Evolutionary conservation across 2,888 invertebrate genomes (phyloP), one percentile per base, ranked within the genome.

Genomic region (Ceratothoa steindachneri): DNA sequence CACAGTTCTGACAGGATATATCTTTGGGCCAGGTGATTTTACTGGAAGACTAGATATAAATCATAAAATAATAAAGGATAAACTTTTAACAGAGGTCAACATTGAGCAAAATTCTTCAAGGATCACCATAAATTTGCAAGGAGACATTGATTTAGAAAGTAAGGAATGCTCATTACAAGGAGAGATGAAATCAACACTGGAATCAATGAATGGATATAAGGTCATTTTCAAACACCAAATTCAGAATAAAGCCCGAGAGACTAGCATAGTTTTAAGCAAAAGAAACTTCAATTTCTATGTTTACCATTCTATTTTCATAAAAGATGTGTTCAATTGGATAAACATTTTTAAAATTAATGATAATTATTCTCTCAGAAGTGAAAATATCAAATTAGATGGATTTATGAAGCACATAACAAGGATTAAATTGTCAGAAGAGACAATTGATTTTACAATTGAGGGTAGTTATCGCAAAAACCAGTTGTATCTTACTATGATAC

Each of bases 271-370:
- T 0, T n/a, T 77, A 4, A 69, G 22, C 22, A 64, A 69, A 19
- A 74, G 65, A 2, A 28, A 41, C 4, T 27, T 66, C n/a, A 60
- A 53, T 28, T 19, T 72, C 15, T 67, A 29, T n/a, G 66, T 77
- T 24, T 52, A 55, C n/a, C 77, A 77, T 24, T 29, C 24, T 15
- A 55, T 77, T 30, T 7, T 31, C 31, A 51, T 55, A 27, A 41
- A 30, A 30, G 74, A 77, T 65, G 12, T 41, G 9, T 30, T 72
- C 24, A 77, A 77, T 64, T 77, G 74, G 74, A 69, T 51, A 51
- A 74, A 69, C 22, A 27, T 65, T 51, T 69, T 77, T 3, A 67
- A 27, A 5, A n/a, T 77, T n/a, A 74, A 74, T 69, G 71, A 67
- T 4, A 24, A 27, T 0, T 74, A 69, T 60, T 55, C 28, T 19